A percentile compares a stretch with the other conserved stretches of the same genome.
phyloP scores from a whole-genome alignment of 2,888 invertebrate genomes.

The Sepioteuthis lessoniana region DNA sequence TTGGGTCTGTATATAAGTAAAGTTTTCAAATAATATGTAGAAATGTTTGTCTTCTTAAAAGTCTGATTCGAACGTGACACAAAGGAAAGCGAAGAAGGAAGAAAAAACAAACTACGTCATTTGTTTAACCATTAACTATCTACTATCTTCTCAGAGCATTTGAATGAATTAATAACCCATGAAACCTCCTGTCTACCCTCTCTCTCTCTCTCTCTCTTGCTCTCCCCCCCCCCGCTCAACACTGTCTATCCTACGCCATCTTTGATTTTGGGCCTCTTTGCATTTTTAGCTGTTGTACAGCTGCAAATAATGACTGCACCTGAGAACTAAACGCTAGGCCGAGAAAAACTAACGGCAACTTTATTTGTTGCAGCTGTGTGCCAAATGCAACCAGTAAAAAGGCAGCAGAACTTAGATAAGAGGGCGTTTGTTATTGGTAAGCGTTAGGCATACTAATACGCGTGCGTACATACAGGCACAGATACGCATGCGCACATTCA shows the following conservation, averaged over 20 bases:
- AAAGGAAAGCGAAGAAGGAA: too few relatives aligned
- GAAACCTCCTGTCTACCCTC: neutral
- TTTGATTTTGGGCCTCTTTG: conserved; percentile 2
- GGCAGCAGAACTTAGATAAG: neutral
- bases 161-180: neutral
- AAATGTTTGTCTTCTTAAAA: too few relatives aligned
- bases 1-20: too few relatives aligned
- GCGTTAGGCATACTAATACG: neutral
- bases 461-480: neutral
- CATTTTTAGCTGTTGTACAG: conserved; percentile 7
- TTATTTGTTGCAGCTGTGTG: neutral
- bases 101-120: too few relatives aligned
- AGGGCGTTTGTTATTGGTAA: neutral
- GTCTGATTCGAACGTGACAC: too few relatives aligned
- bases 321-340: neutral
- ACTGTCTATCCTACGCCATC: neutral
- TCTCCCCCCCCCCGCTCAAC: neutral
- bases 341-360: neutral
- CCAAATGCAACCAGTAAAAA: neutral
- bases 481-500: neutral
- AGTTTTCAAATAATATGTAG: too few relatives aligned
- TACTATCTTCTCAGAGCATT: neutral
- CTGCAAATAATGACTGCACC: conserved; percentile 10
- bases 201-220: neutral
- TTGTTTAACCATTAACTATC: neutral